Evolutionary conservation across 2,888 invertebrate species (phyloP).

Genomic region (Pyrochroa serraticornis): DNA sequence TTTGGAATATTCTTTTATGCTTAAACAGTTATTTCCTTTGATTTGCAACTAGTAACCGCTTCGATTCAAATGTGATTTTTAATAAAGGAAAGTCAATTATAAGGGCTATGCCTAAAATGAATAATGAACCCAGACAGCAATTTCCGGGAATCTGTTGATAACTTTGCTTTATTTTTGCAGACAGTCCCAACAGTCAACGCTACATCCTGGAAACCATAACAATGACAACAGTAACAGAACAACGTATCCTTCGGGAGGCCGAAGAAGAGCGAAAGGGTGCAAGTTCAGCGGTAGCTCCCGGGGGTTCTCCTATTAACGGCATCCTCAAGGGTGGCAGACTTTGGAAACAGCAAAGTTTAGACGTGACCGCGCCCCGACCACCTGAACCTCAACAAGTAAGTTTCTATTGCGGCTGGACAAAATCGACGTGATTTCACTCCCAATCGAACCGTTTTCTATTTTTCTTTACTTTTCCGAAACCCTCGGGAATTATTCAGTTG

Average conservation of each 20-base stretch:
- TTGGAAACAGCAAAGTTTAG: constrained; percentile 65
- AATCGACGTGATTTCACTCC: no score
- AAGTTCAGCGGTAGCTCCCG: constrained; percentile 41
- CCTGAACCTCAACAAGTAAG: constrained; percentile 34
- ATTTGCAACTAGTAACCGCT: no score
- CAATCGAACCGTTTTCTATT: no score
- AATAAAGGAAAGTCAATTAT: no score
- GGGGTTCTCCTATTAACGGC: constrained; percentile 70
- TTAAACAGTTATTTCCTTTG: no score
- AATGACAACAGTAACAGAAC: constrained; percentile 71
- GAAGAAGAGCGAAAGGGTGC: constrained; percentile 32
- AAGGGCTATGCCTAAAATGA: not conserved
- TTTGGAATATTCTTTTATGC: no score
- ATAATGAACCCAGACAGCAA: not conserved
- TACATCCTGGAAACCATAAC: constrained; percentile 72
- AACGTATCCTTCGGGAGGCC: constrained; percentile 64
- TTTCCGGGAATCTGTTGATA: not conserved
- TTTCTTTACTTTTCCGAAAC: no score
- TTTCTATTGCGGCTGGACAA: not conserved
- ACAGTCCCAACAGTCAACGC: constrained; percentile 53
- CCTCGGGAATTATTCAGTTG: no score
- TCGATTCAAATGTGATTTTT: no score
- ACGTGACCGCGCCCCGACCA: constrained; percentile 20
- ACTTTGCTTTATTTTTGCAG: constrained; percentile 32
- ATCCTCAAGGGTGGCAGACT: constrained; percentile 79